Conservation (phyloP, 2,797 vertebrate species). For the Myotis vivesi region DNA sequence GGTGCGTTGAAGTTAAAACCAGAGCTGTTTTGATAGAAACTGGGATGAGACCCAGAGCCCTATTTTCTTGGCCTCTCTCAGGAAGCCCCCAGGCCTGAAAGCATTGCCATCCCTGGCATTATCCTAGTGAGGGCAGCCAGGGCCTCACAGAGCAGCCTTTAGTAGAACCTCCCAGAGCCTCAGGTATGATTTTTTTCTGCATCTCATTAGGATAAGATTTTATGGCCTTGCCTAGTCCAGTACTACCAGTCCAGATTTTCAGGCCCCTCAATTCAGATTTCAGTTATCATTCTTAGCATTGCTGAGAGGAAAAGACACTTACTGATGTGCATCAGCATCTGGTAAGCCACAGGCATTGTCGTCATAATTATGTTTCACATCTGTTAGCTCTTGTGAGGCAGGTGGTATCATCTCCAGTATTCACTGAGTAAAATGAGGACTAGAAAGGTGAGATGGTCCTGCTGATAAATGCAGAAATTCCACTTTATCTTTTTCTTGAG, state of each 20-base stretch:
- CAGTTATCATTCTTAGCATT: background rate
- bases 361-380: background rate
- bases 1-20: background rate
- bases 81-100: background rate
- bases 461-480: background rate
- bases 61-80: background rate
- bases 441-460: background rate
- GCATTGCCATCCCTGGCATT: background rate
- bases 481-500: background rate
- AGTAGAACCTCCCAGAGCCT: background rate
- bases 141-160: background rate
- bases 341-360: background rate
- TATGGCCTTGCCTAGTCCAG: background rate
- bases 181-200: background rate
- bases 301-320: background rate
- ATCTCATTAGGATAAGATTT: slow-evolving; percentile 1
- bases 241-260: background rate
- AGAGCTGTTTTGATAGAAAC: background rate
- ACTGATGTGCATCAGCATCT: background rate
- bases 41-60: background rate
- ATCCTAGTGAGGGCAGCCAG: background rate
- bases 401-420: background rate
- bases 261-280: background rate
- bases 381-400: background rate
- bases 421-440: background rate